Evolutionary conservation across 2,113 vertebrate species (phyloP), one percentile per base, ranked within the genome.

Genomic region (Nothobranchius kuhntae): DNA sequence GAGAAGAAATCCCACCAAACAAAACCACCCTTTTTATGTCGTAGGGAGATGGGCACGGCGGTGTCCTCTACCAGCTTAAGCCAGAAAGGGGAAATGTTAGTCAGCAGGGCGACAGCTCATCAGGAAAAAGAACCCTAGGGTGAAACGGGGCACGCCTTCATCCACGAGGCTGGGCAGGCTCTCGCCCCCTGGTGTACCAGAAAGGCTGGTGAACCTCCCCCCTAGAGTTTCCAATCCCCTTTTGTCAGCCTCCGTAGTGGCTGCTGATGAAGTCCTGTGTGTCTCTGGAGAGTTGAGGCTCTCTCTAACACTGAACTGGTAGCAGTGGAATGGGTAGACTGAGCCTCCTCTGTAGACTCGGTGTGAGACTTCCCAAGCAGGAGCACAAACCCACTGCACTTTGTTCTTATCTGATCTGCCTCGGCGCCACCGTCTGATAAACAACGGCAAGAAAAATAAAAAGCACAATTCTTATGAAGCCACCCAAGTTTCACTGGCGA

Each of bases 1-100:
- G 71, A 64, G 77, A 68, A 60, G 75, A 86, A 89, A 88, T 85
- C 86, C 75, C 70, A 75, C 78, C 80, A 88, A 88, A 91, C 87
- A 86, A 86, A 90, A 85, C 75, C 56, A 71, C 73, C 76, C 4
- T 87, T 88, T 88, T 84, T 71, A 78, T n/a, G 84, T 87, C 86
- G 83, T 76, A 79, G 83, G 70, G 73, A 83, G 87, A 87, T 83
- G 90, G 86, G 74, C 83, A 65, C 21, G 61, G 53, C 77, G 51
- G 77, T 83, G 73, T 81, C 63, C 85, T 82, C 58, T 53, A 47
- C 45, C 68, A 68, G 87, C 87, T 87, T 82, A 87, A 77, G 64
- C 77, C 82, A 85, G 76, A 86, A 85, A 83, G 86, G 60, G 78
- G 81, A 82, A 81, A 47, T 90, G 91, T 91, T 89, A 26, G 89